Evolutionary conservation across 2,797 vertebrate genomes (phyloP).

Genomic region (Trachurus trachurus): DNA sequence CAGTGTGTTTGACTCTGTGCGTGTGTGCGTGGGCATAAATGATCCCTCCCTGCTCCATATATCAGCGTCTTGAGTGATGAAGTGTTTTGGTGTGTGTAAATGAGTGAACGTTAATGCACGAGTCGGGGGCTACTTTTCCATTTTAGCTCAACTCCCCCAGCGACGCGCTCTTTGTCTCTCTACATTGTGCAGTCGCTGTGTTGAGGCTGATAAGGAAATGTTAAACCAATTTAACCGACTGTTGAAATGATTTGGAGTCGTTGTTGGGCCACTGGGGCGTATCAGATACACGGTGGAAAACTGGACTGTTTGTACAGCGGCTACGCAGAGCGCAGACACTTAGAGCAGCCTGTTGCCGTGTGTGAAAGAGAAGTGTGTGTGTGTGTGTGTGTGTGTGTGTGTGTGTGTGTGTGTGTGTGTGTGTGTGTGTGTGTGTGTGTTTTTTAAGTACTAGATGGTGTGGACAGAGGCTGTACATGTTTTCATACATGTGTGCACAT

Average conservation of each 20-base stretch:
- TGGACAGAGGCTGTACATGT: constrained; percentile 39
- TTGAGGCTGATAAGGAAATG: constrained; percentile 72
- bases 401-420: constrained; percentile 19
- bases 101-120: constrained; percentile 49
- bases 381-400: constrained; percentile 13
- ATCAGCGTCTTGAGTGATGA: constrained; percentile 55
- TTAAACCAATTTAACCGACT: constrained; percentile 68
- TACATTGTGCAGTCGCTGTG: constrained; percentile 55
- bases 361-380: too few species aligned
- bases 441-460: background rate
- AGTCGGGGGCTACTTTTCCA: constrained; percentile 59
- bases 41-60: constrained; percentile 49
- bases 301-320: constrained; percentile 63
- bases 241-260: constrained; percentile 75
- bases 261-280: constrained; percentile 52
- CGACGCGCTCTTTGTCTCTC: constrained; percentile 55
- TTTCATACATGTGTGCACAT: constrained; percentile 34
- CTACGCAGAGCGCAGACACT: background rate
- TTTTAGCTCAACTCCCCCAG: constrained; percentile 55
- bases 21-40: constrained; percentile 51
- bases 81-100: constrained; percentile 60
- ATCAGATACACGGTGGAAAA: constrained; percentile 68
- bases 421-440: constrained; percentile 19
- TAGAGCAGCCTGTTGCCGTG: too few species aligned
- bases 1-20: constrained; percentile 23